Conservation (phyloP, 53 echinoderm and acorn worm species). For the Crossaster papposus region DNA sequence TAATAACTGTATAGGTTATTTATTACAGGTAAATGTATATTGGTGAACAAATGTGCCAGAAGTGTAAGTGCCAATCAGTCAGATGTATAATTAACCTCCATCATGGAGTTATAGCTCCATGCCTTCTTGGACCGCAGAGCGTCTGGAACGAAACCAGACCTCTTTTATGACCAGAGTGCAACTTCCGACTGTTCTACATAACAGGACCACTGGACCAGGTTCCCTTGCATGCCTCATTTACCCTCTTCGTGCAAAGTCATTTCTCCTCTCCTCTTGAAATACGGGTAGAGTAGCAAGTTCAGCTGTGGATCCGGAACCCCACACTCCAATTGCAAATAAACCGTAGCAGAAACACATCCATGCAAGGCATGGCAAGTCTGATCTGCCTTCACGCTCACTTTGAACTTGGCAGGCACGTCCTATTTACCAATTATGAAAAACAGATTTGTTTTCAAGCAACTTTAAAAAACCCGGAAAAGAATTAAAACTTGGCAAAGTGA, state of each 20-base stretch:
- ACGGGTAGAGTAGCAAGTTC: neutral
- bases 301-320: constrained; percentile 1
- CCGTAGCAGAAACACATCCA: constrained; percentile 42
- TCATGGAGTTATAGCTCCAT: neutral
- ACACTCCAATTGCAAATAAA: neutral
- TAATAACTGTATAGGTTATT: too few relatives aligned
- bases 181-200: constrained; percentile 22
- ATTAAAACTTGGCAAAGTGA: constrained; percentile 1
- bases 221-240: constrained; percentile 34
- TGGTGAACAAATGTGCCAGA: neutral
- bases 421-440: constrained; percentile 21
- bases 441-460: neutral
- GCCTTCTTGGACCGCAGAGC: neutral
- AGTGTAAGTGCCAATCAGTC: neutral
- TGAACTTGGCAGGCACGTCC: constrained; percentile 2
- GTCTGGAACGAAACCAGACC: constrained; percentile 2
- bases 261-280: neutral
- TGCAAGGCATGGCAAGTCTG: constrained; percentile 6
- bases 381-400: constrained; percentile 30
- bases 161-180: neutral
- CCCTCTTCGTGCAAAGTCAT: constrained; percentile 34
- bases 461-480: neutral
- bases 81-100: neutral
- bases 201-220: neutral
- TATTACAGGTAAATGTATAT: too few relatives aligned